These are phyloP conservation scores for Yasuhikotakia modesta DNA, from an alignment of 2,797 vertebrate genomes.

Conservation along the genomic window DNA sequence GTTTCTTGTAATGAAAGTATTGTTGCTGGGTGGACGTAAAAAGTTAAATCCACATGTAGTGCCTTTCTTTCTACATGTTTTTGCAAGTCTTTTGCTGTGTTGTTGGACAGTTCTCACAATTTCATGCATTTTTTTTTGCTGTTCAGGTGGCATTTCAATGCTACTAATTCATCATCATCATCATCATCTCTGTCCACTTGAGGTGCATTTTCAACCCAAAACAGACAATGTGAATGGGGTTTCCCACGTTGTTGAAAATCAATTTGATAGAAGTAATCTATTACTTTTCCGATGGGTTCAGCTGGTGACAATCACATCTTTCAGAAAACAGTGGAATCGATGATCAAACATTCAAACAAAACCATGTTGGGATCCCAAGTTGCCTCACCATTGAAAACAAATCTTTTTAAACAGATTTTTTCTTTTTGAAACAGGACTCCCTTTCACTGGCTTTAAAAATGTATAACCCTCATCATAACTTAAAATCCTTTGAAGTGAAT, in stretches of 20 bases:
- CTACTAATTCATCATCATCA: background rate
- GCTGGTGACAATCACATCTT: too few species aligned
- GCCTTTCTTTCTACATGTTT: constrained; percentile 43
- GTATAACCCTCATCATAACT: constrained; percentile 39
- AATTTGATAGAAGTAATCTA: too few species aligned
- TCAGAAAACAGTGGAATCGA: constrained; percentile 19
- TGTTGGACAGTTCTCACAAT: constrained; percentile 43
- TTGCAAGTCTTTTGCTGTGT: constrained; percentile 37
- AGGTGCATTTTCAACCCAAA: constrained; percentile 34
- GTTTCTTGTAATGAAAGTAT: constrained; percentile 36
- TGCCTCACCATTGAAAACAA: constrained; percentile 52
- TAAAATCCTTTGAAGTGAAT: too few species aligned
- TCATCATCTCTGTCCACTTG: constrained; percentile 23
- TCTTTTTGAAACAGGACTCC: constrained; percentile 24
- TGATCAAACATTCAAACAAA: constrained; percentile 55
- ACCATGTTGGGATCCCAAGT: constrained; percentile 49
- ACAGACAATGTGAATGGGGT: background rate
- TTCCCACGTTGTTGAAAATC: background rate
- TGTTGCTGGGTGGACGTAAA: constrained; percentile 17
- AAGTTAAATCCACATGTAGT: constrained; percentile 44
- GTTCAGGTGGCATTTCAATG: constrained; percentile 24
- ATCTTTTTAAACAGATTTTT: constrained; percentile 44
- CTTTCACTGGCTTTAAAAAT: constrained; percentile 19
- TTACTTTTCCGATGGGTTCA: constrained; percentile 28
- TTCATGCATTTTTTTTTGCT: constrained; percentile 22